Evolutionary conservation across 2,888 invertebrate genomes (phyloP), one percentile per base, ranked within the genome.

Genomic region (Rotaria macrura): DNA sequence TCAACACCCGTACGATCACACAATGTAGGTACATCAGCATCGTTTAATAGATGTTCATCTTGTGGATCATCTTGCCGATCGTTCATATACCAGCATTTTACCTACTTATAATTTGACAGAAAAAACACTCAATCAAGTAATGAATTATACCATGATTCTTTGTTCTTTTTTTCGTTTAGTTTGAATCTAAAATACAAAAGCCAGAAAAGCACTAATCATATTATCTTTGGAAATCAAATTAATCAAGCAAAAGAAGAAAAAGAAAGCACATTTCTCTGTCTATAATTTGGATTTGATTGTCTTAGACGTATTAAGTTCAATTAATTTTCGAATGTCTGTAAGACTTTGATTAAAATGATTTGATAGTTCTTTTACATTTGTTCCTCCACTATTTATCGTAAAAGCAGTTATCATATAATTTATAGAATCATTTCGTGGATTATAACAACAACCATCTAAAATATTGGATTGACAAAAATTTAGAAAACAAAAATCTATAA

Each of bases 401-500:
- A 43, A 79, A 43, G 79, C 10, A 43, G 79, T 25, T 25, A 79
- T 10, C 79, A 79, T 79, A 43, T 43, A 79, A 40, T 43, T 43
- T 79, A 79, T 79, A n/a, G 40, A 43, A 79, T 79, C 40, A n/a
- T 43, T 43, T 14, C 40, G 43, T 79, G 79, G 79, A 79, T 79
- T 79, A 43, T 79, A 79, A 79, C 79, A 79, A 79, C 40, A 79
- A 12, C 79, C 79, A 43, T 79, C 65, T 65, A 65, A 65, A 65
- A 34, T 29, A 65, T 34, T 54, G 4, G 10, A 65, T 34, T 49
- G 6, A 52, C 23, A 52, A 52, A 52, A 52, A 23, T 4, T 5
- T 23, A 52, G 23, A 52, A 17, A 52, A 52, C 20, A 52, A 52
- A 52, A 10, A 12, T 17, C 49, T 17, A 47, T 47, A 10, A 47